phyloP scores from a whole-genome alignment of 2,797 vertebrate genomes.

The Scyliorhinus canicula region DNA sequence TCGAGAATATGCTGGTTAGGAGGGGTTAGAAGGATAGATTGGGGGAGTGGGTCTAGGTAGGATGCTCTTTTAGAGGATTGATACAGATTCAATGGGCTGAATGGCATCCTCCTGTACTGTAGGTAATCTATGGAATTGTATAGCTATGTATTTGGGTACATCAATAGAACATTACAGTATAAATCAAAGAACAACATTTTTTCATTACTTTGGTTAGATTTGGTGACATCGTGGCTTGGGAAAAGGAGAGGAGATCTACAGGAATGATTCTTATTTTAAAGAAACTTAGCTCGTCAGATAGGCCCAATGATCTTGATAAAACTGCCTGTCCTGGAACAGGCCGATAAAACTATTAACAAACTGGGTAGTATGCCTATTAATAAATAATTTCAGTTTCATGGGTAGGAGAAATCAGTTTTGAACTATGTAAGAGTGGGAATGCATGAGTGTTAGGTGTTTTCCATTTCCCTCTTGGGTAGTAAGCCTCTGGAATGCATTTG shows the following conservation, averaged over 20 bases:
- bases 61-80: no score
- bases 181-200: not conserved
- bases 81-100: no score
- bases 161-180: not conserved
- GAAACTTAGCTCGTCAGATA: not conserved
- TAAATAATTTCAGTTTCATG: not conserved
- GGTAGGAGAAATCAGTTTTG: not conserved
- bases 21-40: no score
- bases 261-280: not conserved
- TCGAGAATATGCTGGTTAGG: no score
- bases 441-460: not conserved
- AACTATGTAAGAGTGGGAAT: not conserved
- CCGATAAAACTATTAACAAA: not conserved
- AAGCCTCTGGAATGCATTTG: not conserved
- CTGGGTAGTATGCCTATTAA: not conserved
- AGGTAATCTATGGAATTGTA: no score
- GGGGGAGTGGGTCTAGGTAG: no score
- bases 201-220: not conserved
- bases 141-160: not conserved
- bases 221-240: not conserved
- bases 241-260: not conserved
- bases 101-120: no score
- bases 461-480: not conserved
- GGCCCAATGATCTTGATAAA: not conserved
- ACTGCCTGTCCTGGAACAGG: not conserved